Conservation (phyloP, 2,888 invertebrate species). For the Limnephilus marmoratus region DNA sequence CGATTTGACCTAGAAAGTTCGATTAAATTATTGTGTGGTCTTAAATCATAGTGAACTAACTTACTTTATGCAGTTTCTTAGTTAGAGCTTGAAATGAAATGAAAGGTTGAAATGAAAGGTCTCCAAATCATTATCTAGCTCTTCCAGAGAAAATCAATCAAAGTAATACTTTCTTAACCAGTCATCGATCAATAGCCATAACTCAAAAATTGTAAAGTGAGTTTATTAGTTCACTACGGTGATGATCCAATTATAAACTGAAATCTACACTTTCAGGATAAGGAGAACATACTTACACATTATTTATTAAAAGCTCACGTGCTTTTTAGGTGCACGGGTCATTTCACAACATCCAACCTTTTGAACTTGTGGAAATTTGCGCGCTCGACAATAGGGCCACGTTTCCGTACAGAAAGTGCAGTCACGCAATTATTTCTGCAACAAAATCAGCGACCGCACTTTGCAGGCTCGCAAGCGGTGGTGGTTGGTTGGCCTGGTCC, state of each 20-base stretch:
- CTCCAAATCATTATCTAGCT: no score
- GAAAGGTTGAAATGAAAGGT: no score
- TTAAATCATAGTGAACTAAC: no score
- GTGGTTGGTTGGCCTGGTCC: neutral
- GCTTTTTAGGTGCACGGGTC: neutral
- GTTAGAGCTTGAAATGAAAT: no score
- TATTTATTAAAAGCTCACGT: neutral
- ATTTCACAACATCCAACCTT: neutral
- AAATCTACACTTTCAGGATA: neutral
- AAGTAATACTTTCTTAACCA: no score
- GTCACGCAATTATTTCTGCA: conserved; percentile 31
- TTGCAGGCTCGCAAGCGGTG: neutral
- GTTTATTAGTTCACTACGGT: no score
- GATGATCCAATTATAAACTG: no score
- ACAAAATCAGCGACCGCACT: conserved; percentile 15
- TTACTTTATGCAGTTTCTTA: neutral
- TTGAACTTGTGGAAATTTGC: neutral
- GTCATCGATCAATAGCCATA: no score
- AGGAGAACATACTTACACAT: neutral
- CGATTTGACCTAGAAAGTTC: no score
- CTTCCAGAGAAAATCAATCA: no score
- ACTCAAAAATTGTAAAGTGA: no score
- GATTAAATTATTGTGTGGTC: no score
- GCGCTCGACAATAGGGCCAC: neutral
- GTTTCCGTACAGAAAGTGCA: neutral